Percentiles rank a stretch among this genome's conserved stretches.
Conservation (phyloP, 2,888 invertebrate genomes). For the Cephus pulcher region DNA sequence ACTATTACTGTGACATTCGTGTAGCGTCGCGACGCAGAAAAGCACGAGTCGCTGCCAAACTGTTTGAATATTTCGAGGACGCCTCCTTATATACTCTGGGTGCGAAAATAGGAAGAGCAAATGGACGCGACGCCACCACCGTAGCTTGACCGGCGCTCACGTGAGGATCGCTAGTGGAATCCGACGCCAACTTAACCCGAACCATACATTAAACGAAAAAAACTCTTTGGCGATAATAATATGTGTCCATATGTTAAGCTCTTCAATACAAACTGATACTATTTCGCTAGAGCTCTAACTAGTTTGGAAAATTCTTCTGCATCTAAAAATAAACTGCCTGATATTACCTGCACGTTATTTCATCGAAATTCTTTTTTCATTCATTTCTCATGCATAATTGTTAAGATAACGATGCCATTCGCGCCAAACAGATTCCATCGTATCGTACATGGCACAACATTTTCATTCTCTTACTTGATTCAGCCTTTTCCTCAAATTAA, state of each 20-base stretch:
- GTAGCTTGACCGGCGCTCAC: slow-evolving; percentile 28
- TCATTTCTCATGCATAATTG: neutral
- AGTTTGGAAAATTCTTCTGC: neutral
- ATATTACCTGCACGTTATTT: neutral
- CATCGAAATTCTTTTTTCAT: too few relatives aligned
- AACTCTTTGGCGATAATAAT: neutral
- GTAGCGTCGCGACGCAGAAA: slow-evolving; percentile 46
- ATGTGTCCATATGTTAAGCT: neutral
- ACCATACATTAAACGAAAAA: neutral
- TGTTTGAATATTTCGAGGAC: slow-evolving; percentile 48
- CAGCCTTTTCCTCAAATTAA: neutral
- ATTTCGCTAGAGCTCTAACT: neutral
- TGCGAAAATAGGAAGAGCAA: slow-evolving; percentile 55
- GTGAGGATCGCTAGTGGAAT: slow-evolving; percentile 27
- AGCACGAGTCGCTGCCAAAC: slow-evolving; percentile 53
- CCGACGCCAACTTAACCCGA: slow-evolving; percentile 7
- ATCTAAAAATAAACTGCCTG: neutral
- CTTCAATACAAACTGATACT: neutral
- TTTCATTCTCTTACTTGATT: neutral
- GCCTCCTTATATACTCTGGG: slow-evolving; percentile 49
- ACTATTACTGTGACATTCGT: neutral
- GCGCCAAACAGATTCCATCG: neutral
- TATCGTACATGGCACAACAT: neutral
- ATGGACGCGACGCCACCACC: slow-evolving; percentile 30
- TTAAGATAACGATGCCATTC: neutral